These are phyloP conservation scores for Amphipyra berbera DNA, from an alignment of 2,888 invertebrate species.

Conservation along the genomic window DNA sequence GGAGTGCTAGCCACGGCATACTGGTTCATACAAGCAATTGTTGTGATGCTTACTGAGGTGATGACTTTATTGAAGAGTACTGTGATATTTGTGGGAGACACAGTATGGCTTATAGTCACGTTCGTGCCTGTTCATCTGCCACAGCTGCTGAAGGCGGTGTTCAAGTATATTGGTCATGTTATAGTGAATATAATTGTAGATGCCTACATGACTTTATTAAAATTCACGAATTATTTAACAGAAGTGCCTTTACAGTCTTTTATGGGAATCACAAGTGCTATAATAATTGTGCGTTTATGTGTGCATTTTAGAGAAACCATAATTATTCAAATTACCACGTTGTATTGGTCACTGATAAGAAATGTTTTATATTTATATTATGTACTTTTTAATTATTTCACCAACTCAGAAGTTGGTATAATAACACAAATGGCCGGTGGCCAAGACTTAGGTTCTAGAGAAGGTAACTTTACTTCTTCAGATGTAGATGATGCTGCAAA, in stretches of 20 bases:
- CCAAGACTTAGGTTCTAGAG: constrained; percentile 67
- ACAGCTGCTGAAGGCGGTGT: constrained; percentile 68
- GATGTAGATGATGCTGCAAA: constrained; percentile 69
- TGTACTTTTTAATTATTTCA: constrained; percentile 79
- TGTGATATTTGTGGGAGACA: constrained; percentile 77
- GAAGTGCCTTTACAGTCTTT: constrained; percentile 87
- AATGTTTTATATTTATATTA: constrained; percentile 80
- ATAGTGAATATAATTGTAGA: constrained; percentile 66
- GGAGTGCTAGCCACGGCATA: constrained; percentile 58
- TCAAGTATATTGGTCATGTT: constrained; percentile 64
- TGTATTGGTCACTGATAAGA: constrained; percentile 79
- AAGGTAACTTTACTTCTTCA: constrained; percentile 54
- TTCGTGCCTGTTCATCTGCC: constrained; percentile 84
- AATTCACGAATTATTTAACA: constrained; percentile 82
- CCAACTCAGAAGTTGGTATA: constrained; percentile 79
- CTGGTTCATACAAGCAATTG: constrained; percentile 64
- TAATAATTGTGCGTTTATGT: constrained; percentile 76
- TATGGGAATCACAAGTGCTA: constrained; percentile 79
- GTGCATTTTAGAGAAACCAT: constrained; percentile 77
- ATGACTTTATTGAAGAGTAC: constrained; percentile 71
- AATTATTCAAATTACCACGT: constrained; percentile 61
- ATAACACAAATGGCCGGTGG: constrained; percentile 77
- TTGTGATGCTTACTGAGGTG: constrained; percentile 71
- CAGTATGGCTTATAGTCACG: constrained; percentile 80
- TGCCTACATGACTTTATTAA: constrained; percentile 76